phyloP scores from a whole-genome alignment of 2,797 vertebrate species.

The Galago senegalensis region DNA sequence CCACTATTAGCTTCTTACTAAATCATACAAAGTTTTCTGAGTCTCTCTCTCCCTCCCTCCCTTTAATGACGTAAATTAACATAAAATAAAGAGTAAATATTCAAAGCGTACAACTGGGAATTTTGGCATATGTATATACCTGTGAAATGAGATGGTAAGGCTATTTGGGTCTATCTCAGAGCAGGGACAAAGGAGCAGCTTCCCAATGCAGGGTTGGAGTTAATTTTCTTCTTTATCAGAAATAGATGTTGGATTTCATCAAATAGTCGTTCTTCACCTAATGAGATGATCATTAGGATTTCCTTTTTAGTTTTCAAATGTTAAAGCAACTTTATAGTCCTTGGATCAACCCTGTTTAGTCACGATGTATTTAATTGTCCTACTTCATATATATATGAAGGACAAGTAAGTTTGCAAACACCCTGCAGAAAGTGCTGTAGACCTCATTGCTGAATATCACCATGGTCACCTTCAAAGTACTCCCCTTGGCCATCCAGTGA shows the following conservation, averaged over 20 bases:
- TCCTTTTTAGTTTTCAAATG: conserved; percentile 5
- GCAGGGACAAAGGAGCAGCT: no score
- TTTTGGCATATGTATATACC: not conserved
- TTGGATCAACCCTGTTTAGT: not conserved
- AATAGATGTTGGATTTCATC: not conserved
- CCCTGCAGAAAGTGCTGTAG: no score
- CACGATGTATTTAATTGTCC: not conserved
- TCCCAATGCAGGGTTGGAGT: not conserved
- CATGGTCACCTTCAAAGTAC: no score
- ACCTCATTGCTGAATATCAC: no score
- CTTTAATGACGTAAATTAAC: conserved; percentile 10
- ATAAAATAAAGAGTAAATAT: not conserved
- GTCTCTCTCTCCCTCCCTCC: no score
- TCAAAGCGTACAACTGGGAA: not conserved
- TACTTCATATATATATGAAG: not conserved
- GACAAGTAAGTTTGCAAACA: no score
- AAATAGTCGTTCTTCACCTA: not conserved
- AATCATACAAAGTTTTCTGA: not conserved
- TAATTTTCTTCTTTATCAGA: not conserved
- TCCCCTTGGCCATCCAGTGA: no score
- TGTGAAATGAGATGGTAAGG: not conserved
- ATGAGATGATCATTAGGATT: not conserved
- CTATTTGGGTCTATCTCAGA: no score
- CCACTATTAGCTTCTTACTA: not conserved
- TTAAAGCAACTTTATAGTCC: conserved; percentile 3